Percentiles rank a stretch among this genome's conserved stretches.
These are phyloP conservation scores for Polyergus mexicanus DNA, from an alignment of 1,140 invertebrate species.

Conservation along the genomic window DNA sequence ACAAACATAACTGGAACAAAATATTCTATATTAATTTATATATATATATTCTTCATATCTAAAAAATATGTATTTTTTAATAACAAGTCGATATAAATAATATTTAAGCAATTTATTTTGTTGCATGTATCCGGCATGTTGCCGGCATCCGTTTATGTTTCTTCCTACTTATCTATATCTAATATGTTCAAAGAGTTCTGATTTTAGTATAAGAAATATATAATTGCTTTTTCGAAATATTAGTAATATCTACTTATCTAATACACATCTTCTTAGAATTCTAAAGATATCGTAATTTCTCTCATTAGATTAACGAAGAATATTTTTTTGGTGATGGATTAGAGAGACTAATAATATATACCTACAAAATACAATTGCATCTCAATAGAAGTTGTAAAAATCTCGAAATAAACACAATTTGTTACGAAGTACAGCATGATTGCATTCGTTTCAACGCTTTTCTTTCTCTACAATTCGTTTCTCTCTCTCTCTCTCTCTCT, in stretches of 20 bases:
- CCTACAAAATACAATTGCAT: background rate
- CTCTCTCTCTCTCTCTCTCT: background rate
- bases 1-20: background rate
- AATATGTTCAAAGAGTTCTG: background rate
- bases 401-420: background rate
- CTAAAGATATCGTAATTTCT: background rate
- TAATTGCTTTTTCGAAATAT: too few relatives aligned
- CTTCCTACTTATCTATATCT: background rate
- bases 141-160: background rate
- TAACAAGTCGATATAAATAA: background rate
- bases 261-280: background rate
- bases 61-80: background rate
- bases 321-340: background rate
- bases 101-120: background rate
- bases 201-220: background rate
- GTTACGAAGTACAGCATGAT: background rate
- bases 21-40: background rate
- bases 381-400: background rate
- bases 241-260: background rate
- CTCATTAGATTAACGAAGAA: conserved; percentile 18
- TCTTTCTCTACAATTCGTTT: background rate
- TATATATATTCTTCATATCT: background rate
- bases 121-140: background rate
- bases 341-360: background rate
- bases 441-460: background rate